Evolutionary conservation across 2,888 invertebrate species (phyloP).

Genomic region (Drosophila longiperda): DNA sequence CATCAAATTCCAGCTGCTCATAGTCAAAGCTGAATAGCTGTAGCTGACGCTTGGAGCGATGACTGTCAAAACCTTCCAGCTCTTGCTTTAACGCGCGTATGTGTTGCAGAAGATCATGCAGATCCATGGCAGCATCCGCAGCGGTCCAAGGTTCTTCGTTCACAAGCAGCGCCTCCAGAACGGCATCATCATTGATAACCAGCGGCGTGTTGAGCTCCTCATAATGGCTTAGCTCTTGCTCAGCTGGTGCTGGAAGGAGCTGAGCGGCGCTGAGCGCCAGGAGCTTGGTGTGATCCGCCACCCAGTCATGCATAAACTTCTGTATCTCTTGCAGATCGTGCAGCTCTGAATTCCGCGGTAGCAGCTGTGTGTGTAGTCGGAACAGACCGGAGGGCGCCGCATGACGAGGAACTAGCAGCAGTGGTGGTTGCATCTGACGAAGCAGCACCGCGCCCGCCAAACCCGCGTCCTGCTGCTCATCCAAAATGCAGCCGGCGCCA

Average conservation of each 20-base stretch:
- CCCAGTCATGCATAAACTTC: conserved; percentile 72
- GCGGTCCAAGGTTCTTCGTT: conserved; percentile 78
- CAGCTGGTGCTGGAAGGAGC: conserved; percentile 13
- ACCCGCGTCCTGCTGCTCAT: conserved; percentile 78
- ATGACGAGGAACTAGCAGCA: conserved; percentile 82
- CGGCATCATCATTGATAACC: conserved; percentile 66
- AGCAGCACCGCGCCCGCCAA: conserved; percentile 79
- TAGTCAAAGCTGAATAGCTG: conserved; percentile 54
- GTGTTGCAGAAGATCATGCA: conserved; percentile 67
- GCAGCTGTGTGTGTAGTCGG: conserved; percentile 75
- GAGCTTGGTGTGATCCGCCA: conserved; percentile 75
- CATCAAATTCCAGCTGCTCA: conserved; percentile 71
- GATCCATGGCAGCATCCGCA: conserved; percentile 68
- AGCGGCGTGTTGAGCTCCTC: conserved; percentile 60
- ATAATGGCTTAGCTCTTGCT: not conserved
- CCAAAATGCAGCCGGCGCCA: conserved; percentile 83
- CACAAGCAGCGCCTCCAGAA: conserved; percentile 67
- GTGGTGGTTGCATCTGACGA: conserved; percentile 67
- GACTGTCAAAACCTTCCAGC: conserved; percentile 22
- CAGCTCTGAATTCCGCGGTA: conserved; percentile 79
- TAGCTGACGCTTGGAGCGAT: conserved; percentile 56
- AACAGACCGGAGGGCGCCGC: conserved; percentile 82
- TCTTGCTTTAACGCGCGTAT: conserved; percentile 67
- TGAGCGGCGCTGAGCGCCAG: conserved; percentile 32
- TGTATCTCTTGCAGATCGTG: conserved; percentile 80